A percentile compares a stretch with the other conserved stretches of the same genome.
phyloP scores from a whole-genome alignment of 2,888 invertebrate genomes.

The Crioceris asparagi region DNA sequence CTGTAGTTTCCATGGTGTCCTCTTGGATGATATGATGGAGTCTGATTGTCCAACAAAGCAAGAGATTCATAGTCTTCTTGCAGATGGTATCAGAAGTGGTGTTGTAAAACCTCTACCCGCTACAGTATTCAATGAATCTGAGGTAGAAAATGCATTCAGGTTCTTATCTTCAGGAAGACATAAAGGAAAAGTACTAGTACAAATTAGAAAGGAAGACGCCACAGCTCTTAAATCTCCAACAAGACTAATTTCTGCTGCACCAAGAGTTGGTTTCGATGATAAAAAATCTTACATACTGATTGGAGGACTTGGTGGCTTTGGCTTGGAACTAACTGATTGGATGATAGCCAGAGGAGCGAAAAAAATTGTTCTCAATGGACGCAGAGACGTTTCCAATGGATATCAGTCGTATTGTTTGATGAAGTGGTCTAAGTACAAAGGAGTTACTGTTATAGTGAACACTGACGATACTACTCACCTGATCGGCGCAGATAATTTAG shows the following conservation, averaged over 20 bases:
- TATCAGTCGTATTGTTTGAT: conserved; percentile 46
- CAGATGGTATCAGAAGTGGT: conserved; percentile 47
- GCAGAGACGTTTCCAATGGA: conserved; percentile 46
- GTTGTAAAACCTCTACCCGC: conserved; percentile 57
- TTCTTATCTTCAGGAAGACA: conserved; percentile 60
- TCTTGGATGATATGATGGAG: conserved; percentile 58
- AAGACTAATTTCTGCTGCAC: conserved; percentile 16
- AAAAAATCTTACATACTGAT: conserved; percentile 32
- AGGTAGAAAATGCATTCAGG: conserved; percentile 62
- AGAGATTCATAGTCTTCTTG: conserved; percentile 43
- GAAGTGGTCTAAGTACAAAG: conserved; percentile 18
- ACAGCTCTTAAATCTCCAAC: conserved; percentile 5
- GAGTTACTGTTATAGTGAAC: conserved; percentile 36
- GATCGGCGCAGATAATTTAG: conserved; percentile 35
- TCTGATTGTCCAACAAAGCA: conserved; percentile 40
- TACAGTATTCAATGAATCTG: conserved; percentile 50
- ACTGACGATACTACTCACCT: conserved; percentile 35
- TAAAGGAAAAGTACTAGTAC: conserved; percentile 59
- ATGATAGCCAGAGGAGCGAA: conserved; percentile 48
- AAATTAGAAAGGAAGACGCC: conserved; percentile 27
- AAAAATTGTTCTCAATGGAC: conserved; percentile 47
- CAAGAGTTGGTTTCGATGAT: conserved; percentile 22
- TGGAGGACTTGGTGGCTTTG: conserved; percentile 57
- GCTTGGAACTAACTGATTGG: conserved; percentile 51
- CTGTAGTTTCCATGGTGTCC: conserved; percentile 65